phyloP scores from a whole-genome alignment of 2,797 vertebrate species.

The Acanthiza pusilla region DNA sequence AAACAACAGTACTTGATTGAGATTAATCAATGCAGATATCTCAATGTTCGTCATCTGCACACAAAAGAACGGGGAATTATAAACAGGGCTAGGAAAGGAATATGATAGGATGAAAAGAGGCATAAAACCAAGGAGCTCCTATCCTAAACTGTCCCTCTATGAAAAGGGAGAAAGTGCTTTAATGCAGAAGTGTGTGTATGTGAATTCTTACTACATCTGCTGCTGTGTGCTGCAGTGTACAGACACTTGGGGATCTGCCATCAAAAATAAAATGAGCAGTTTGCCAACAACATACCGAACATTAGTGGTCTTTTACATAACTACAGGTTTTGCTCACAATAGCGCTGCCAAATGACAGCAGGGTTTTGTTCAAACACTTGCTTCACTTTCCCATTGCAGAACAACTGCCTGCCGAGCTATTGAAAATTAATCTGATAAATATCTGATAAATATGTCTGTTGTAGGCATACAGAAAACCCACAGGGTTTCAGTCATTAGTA shows the following conservation, averaged over 20 bases:
- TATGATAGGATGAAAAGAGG: neutral
- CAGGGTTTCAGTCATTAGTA: neutral
- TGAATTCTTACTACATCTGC: constrained; percentile 10
- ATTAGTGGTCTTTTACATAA: constrained; percentile 18
- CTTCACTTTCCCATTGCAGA: neutral
- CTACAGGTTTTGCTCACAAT: constrained; percentile 25
- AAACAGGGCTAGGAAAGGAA: neutral
- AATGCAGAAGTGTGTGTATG: neutral
- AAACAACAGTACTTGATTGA: neutral
- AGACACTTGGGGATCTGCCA: constrained; percentile 47
- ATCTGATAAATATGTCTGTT: neutral
- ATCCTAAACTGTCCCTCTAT: neutral
- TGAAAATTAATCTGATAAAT: neutral
- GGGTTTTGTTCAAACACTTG: constrained; percentile 4
- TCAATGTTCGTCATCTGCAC: neutral
- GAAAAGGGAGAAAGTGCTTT: neutral
- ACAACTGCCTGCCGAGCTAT: neutral
- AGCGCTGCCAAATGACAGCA: neutral
- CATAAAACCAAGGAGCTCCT: neutral
- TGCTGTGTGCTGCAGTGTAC: neutral
- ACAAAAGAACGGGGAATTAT: neutral
- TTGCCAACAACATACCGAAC: constrained; percentile 62
- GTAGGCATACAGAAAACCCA: neutral
- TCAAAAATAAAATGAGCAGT: constrained; percentile 45
- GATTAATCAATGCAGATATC: neutral